A percentile compares a stretch with the other conserved stretches of the same genome.
Evolutionary conservation across 2,113 vertebrate species (phyloP).

Genomic region (Bucco capensis): DNA sequence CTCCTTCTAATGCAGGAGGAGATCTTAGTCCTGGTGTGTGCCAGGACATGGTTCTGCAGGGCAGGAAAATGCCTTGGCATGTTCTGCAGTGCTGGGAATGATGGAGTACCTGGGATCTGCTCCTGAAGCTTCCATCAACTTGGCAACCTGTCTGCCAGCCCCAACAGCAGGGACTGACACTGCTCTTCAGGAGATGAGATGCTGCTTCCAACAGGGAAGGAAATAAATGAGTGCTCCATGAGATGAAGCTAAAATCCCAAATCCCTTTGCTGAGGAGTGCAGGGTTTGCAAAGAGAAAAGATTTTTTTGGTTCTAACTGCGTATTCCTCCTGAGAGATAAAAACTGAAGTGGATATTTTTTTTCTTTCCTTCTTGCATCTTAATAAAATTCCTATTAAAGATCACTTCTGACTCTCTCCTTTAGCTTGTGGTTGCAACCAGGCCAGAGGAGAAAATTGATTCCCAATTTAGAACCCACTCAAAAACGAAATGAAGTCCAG

Average conservation of each 20-base stretch:
- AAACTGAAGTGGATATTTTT: neutral
- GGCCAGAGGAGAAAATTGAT: neutral
- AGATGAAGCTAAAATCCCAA: neutral
- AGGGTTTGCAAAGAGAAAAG: neutral
- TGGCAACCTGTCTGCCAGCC: neutral
- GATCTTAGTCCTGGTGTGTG: neutral
- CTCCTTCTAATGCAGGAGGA: accelerated
- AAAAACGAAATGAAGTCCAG: neutral
- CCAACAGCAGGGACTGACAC: neutral
- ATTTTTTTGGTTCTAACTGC: neutral
- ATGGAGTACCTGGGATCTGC: neutral
- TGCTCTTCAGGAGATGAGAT: neutral
- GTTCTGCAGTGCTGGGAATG: neutral
- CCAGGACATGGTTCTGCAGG: accelerated
- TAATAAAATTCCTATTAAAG: neutral
- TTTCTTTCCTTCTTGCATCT: neutral
- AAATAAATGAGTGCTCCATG: neutral
- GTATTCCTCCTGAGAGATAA: neutral
- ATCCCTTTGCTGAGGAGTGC: neutral
- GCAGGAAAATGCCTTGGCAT: neutral
- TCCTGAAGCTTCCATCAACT: neutral
- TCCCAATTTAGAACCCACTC: neutral
- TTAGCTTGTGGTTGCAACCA: neutral
- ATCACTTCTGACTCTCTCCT: neutral
- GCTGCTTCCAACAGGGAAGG: neutral